phyloP scores from a whole-genome alignment of 2,113 vertebrate species.

The Rhagologus leucostigma region DNA sequence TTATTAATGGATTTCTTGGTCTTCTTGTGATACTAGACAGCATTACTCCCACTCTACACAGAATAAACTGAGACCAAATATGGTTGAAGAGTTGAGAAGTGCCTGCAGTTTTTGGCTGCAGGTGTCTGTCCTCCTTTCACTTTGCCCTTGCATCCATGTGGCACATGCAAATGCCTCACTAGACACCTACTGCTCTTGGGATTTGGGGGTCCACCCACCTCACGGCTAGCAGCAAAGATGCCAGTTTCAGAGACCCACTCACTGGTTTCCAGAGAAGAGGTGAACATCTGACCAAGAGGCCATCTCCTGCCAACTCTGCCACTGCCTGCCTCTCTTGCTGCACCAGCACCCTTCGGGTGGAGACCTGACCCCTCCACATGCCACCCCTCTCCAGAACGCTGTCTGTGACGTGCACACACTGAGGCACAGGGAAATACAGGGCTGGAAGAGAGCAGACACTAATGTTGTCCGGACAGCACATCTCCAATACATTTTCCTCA shows the following conservation, averaged over 20 bases:
- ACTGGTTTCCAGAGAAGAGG: neutral
- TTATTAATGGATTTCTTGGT: neutral
- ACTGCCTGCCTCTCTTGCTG: neutral
- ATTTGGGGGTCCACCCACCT: neutral
- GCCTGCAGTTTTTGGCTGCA: neutral
- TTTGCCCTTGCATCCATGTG: rapidly evolving
- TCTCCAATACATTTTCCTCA: neutral
- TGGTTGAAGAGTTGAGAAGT: neutral
- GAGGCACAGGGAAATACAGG: neutral
- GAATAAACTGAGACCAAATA: neutral
- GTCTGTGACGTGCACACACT: neutral
- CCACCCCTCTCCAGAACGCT: neutral
- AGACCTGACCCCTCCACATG: neutral
- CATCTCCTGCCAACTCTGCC: neutral
- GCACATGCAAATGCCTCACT: neutral
- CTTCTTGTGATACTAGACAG: neutral
- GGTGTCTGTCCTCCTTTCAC: neutral
- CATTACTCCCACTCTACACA: neutral
- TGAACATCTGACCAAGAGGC: neutral
- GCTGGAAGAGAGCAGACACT: neutral
- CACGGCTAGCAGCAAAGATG: neutral
- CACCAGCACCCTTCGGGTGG: neutral
- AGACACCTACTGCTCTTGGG: neutral
- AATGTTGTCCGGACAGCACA: neutral
- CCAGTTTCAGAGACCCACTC: neutral